Percentiles rank a stretch among this genome's conserved stretches.
Conservation (phyloP, 2,113 vertebrate species). For the Romanogobio albipinnatus region DNA sequence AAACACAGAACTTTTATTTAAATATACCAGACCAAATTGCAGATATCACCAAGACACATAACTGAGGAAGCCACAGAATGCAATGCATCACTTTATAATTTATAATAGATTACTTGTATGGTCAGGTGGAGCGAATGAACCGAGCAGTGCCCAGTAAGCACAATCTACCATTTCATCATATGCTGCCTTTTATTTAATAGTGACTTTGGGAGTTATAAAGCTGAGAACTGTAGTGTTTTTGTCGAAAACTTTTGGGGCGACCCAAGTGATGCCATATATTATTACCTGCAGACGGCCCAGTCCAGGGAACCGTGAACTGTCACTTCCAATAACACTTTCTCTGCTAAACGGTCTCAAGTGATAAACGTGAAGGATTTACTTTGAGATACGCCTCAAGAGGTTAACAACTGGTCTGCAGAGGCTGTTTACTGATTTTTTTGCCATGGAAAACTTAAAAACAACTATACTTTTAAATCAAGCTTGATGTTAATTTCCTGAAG, state of each 20-base stretch:
- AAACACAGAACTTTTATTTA: not conserved
- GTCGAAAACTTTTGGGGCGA: conserved; percentile 26
- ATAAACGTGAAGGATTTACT: conserved; percentile 28
- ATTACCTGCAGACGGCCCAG: conserved; percentile 17
- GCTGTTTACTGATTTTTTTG: not conserved
- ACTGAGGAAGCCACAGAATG: not conserved
- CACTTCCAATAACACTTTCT: conserved; percentile 14
- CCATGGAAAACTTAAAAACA: not conserved
- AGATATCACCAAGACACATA: not conserved
- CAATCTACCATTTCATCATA: conserved; percentile 1
- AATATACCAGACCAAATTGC: not conserved
- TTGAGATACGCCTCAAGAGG: not conserved
- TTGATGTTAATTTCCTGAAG: not conserved
- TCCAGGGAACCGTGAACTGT: conserved; percentile 5
- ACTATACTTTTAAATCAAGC: conserved; percentile 6
- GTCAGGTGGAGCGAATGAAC: conserved; percentile 28
- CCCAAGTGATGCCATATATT: conserved; percentile 23
- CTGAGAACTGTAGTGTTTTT: conserved; percentile 46
- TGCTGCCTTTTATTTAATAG: conserved; percentile 11
- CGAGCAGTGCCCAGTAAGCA: not conserved
- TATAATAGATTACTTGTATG: conserved; percentile 7
- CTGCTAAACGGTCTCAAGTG: conserved; percentile 9
- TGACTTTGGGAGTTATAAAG: conserved; percentile 48
- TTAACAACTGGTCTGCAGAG: not conserved
- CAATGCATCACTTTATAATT: not conserved